Conservation (phyloP, 2,888 invertebrate genomes). For the Lucinisca nassula region DNA sequence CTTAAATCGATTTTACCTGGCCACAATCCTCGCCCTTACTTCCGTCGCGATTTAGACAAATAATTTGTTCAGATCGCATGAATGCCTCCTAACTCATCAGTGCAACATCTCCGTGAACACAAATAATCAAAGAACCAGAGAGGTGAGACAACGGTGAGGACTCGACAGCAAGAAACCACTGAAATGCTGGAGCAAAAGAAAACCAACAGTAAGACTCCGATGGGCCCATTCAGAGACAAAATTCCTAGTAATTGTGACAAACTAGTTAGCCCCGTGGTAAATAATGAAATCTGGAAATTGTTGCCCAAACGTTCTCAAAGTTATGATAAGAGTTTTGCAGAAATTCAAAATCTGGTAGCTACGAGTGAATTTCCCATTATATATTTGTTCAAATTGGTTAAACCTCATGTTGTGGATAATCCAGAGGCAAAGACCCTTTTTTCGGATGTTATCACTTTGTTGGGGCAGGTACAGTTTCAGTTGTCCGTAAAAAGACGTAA, state of each 20-base stretch:
- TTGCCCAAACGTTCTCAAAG: background rate
- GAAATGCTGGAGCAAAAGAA: too few relatives aligned
- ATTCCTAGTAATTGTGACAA: conserved; percentile 20
- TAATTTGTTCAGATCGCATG: too few relatives aligned
- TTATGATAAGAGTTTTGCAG: conserved; percentile 7
- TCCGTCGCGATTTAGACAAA: too few relatives aligned
- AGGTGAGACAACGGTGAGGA: too few relatives aligned
- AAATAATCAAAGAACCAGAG: too few relatives aligned
- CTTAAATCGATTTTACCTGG: too few relatives aligned
- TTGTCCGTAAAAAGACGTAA: conserved; percentile 16
- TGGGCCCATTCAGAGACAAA: too few relatives aligned
- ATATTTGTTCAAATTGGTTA: conserved; percentile 1
- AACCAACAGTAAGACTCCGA: too few relatives aligned
- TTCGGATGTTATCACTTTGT: conserved; percentile 8
- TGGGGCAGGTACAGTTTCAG: conserved; percentile 29
- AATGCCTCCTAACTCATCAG: too few relatives aligned
- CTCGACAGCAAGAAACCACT: too few relatives aligned
- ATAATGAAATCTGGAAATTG: conserved; percentile 29
- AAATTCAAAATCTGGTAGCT: conserved; percentile 27
- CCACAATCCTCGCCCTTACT: too few relatives aligned
- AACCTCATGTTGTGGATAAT: background rate
- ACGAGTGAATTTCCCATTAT: conserved; percentile 23
- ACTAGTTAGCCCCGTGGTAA: background rate
- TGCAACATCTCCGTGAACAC: too few relatives aligned
- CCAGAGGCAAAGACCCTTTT: conserved; percentile 13